These are phyloP conservation scores for Nannoperca australis DNA, from an alignment of 2,797 vertebrate genomes.

Conservation along the genomic window DNA sequence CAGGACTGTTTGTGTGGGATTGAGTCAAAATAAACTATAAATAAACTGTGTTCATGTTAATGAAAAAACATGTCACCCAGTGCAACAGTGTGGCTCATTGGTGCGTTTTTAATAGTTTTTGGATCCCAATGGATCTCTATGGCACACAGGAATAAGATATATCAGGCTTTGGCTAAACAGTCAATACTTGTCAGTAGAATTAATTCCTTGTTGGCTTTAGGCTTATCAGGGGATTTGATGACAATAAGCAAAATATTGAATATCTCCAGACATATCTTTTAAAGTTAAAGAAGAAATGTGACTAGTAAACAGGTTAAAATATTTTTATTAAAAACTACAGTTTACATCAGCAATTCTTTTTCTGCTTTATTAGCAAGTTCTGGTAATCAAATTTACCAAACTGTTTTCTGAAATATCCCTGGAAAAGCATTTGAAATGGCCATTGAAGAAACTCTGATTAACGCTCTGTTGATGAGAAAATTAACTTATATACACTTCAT, in stretches of 20 bases:
- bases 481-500: slow-evolving; percentile 95
- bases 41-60: neutral
- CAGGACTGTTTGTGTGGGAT: neutral
- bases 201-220: neutral
- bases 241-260: neutral
- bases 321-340: neutral
- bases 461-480: slow-evolving; percentile 90
- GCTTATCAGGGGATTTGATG: slow-evolving; percentile 7
- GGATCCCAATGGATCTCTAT: neutral
- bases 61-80: neutral
- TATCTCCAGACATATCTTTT: neutral
- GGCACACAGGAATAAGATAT: neutral
- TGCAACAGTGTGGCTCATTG: slow-evolving; percentile 2
- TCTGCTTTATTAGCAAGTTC: slow-evolving; percentile 12
- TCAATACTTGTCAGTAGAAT: slow-evolving; percentile 1
- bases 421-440: slow-evolving; percentile 60
- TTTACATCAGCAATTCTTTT: slow-evolving; percentile 12
- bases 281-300: neutral
- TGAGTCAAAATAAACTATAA: neutral
- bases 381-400: slow-evolving; percentile 62
- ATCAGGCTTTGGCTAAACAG: neutral
- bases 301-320: slow-evolving; percentile 1
- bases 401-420: slow-evolving; percentile 38
- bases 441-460: slow-evolving; percentile 82
- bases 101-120: slow-evolving; percentile 8